Percentiles rank a stretch among this genome's conserved stretches.
Evolutionary conservation across 2,888 invertebrate species (phyloP).

Genomic region (Maniola hyperantus): DNA sequence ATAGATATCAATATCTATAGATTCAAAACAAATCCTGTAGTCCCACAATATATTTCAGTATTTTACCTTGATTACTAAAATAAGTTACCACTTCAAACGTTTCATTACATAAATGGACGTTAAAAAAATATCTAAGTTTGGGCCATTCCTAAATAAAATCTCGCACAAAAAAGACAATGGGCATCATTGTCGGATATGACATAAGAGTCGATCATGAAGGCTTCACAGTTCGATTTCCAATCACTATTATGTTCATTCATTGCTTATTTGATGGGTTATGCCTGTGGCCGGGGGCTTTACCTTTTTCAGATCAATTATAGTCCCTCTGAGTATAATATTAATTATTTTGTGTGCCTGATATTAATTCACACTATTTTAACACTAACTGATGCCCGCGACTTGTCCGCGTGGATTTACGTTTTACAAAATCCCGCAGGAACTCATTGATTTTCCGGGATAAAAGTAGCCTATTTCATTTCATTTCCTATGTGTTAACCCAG

Average conservation of each 20-base stretch:
- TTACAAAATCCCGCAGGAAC: too few species aligned
- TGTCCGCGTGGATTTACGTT: too few species aligned
- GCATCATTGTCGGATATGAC: slow-evolving; percentile 21
- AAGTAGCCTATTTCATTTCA: too few species aligned
- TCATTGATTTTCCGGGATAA: too few species aligned
- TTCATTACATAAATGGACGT: slow-evolving; percentile 4
- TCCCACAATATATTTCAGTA: neutral
- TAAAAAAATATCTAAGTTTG: slow-evolving; percentile 14
- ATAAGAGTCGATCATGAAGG: slow-evolving; percentile 15
- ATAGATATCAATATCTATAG: too few species aligned
- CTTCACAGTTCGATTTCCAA: slow-evolving; percentile 25
- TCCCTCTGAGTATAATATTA: neutral
- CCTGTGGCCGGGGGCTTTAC: slow-evolving; percentile 11
- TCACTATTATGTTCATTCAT: slow-evolving; percentile 21
- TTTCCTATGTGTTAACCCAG: too few species aligned
- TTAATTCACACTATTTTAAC: neutral
- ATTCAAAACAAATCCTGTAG: too few species aligned
- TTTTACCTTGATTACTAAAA: neutral
- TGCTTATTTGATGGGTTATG: slow-evolving; percentile 21
- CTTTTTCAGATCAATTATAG: slow-evolving; percentile 5
- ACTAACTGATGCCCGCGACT: too few species aligned
- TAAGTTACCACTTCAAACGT: neutral
- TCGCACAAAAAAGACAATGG: slow-evolving; percentile 24
- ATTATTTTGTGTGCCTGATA: neutral
- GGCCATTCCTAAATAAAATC: slow-evolving; percentile 20